Evolutionary conservation across 2,888 invertebrate species (phyloP), one percentile per base, ranked within the genome.

Genomic region (Galerucella calmariensis): DNA sequence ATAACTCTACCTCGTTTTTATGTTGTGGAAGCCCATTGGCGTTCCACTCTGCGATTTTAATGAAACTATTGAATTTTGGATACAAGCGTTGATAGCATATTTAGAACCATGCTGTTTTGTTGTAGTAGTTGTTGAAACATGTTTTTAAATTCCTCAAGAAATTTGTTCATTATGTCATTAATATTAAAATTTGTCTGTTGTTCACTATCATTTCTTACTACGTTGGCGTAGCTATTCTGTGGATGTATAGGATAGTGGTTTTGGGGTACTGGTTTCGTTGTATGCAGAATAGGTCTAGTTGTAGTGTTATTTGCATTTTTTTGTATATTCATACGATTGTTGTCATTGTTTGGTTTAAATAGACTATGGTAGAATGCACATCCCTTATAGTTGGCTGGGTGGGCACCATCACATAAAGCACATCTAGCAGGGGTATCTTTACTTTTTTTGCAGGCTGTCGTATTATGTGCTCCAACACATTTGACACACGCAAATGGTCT

Each of bases 21-120:
- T 72, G 72, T 67, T 24, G 56, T n/a, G 35, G 44, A 5, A 71
- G 66, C n/a, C 41, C 56, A 51, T 61, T 69, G 61, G 16, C 70
- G 63, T 70, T 70, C 51, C 63, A 48, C 41, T 70, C 16, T 62
- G 63, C 63, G 46, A 61, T 61, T 62, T 69, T 61, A 27, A 61
- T 61, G 16, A 58, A 69, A n/a, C 35, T 69, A 61, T 48, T 69
- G 69, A 69, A 69, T 70, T 70, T 63, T 62, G 51, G 35, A 51
- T 35, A 70, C 44, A 70, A 51, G 53, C 62, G 51, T 63, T 48
- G 61, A 61, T 16, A 72, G 68, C 75, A 75, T 72, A 41, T 75
- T 69, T 61, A 75, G 16, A n/a, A 75, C 67, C 62, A 68, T 67
- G 68, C 62, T 73, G 53, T 68, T 73, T 46, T 68, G 68, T 62